phyloP scores from a whole-genome alignment of 1,140 invertebrate genomes.

The Steinernema feltiae region DNA sequence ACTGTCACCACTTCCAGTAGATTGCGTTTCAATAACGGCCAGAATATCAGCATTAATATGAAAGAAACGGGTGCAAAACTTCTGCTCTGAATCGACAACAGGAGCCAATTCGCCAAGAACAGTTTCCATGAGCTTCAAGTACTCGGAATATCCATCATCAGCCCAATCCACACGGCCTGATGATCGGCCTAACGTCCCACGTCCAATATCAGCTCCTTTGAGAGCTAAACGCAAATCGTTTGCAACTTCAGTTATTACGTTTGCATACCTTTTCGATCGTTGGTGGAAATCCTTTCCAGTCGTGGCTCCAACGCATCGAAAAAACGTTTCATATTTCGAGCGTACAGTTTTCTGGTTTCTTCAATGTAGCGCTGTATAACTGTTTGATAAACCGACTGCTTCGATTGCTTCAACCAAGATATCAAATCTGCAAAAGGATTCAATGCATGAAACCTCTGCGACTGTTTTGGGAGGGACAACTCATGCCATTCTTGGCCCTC shows the following conservation, averaged over 20 bases:
- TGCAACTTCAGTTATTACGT: neutral
- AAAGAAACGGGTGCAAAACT: conserved; percentile 89
- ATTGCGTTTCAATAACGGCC: conserved; percentile 36
- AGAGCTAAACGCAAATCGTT: neutral
- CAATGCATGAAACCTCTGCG: conserved; percentile 31
- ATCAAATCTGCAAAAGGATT: conserved; percentile 34
- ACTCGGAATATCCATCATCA: neutral
- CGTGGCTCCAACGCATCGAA: conserved; percentile 25
- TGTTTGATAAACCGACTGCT: neutral
- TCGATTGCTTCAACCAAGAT: conserved; percentile 32
- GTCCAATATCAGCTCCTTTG: neutral
- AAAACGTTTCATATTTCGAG: conserved; percentile 33
- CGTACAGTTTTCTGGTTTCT: conserved; percentile 25
- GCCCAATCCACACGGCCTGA: neutral
- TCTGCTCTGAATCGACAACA: conserved; percentile 84
- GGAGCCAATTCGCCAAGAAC: conserved; percentile 81
- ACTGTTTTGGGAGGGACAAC: conserved; percentile 33
- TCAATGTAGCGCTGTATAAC: conserved; percentile 32
- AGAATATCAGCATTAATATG: conserved; percentile 68
- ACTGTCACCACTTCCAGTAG: conserved; percentile 38
- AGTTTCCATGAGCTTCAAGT: conserved; percentile 67
- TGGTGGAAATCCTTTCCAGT: neutral
- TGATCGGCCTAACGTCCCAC: neutral
- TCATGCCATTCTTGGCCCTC: conserved; percentile 31
- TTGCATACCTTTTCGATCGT: neutral